phyloP scores from a whole-genome alignment of 2,797 vertebrate genomes.

The Champsocephalus esox region DNA sequence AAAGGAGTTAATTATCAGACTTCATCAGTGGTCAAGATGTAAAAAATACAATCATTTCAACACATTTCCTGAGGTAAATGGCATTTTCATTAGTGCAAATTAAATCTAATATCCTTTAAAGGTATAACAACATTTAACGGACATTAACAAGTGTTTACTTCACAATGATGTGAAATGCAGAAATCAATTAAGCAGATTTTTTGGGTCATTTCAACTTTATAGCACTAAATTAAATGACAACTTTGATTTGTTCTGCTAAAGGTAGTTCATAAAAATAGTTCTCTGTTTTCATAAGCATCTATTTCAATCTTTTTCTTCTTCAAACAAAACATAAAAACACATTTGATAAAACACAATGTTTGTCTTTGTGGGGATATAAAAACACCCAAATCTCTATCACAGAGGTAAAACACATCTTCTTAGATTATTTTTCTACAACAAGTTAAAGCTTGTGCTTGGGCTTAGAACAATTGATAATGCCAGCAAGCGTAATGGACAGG shows the following conservation, averaged over 20 bases:
- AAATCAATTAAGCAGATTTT: not conserved
- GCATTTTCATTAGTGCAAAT: not conserved
- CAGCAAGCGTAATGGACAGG: too few relatives aligned
- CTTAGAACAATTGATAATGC: too few relatives aligned
- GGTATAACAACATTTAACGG: not conserved
- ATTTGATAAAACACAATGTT: too few relatives aligned
- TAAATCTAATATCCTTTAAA: not conserved
- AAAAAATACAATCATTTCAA: too few relatives aligned
- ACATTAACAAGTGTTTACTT: not conserved
- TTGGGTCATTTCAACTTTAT: not conserved
- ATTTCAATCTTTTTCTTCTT: not conserved
- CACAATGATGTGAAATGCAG: not conserved
- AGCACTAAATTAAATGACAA: not conserved
- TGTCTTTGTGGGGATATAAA: not conserved
- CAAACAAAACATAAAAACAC: not conserved
- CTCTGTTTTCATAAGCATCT: not conserved
- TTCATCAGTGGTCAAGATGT: not conserved
- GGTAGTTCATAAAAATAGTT: not conserved
- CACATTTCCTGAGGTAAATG: not conserved
- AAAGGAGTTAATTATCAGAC: not conserved
- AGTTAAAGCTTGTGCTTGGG: not conserved
- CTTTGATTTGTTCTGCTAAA: not conserved
- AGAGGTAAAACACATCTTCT: not conserved
- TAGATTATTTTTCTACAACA: not conserved
- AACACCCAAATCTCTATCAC: not conserved